Evolutionary conservation across 2,113 vertebrate genomes (phyloP).

Genomic region (Maccullochella peelii): DNA sequence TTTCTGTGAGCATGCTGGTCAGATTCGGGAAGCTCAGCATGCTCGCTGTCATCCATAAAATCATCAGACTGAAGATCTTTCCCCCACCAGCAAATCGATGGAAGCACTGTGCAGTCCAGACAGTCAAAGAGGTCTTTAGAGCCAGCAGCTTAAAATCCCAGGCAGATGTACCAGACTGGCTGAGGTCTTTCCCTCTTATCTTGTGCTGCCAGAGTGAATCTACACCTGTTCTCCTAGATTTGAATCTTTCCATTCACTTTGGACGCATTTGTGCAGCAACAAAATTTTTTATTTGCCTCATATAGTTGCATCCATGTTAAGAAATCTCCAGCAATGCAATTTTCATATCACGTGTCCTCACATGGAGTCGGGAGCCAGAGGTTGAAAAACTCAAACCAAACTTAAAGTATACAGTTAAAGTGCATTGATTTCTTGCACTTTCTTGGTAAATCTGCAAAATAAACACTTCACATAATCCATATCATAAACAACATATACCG

Average conservation of each 20-base stretch:
- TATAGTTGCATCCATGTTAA: not conserved
- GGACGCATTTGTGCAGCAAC: not conserved
- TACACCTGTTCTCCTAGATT: not conserved
- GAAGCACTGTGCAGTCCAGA: conserved; percentile 4
- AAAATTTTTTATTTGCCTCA: not conserved
- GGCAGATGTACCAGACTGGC: not conserved
- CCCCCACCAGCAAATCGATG: conserved; percentile 8
- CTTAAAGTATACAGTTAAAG: not conserved
- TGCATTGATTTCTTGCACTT: not conserved
- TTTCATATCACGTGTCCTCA: not conserved
- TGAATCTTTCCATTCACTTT: not conserved
- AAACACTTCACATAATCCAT: conserved; percentile 4
- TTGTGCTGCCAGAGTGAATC: not conserved
- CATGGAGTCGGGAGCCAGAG: not conserved
- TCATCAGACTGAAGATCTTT: conserved; percentile 9
- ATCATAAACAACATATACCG: not conserved
- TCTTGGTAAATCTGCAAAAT: not conserved
- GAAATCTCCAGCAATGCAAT: not conserved
- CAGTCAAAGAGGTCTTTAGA: not conserved
- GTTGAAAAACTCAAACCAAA: not conserved
- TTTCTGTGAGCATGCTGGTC: conserved; percentile 5
- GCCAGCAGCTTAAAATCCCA: not conserved
- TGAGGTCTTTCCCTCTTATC: not conserved
- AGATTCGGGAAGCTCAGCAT: conserved; percentile 2
- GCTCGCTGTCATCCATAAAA: not conserved